A percentile compares a stretch with the other conserved stretches of the same genome.
phyloP scores from a whole-genome alignment of 2,113 vertebrate genomes.

The Capra hircus region DNA sequence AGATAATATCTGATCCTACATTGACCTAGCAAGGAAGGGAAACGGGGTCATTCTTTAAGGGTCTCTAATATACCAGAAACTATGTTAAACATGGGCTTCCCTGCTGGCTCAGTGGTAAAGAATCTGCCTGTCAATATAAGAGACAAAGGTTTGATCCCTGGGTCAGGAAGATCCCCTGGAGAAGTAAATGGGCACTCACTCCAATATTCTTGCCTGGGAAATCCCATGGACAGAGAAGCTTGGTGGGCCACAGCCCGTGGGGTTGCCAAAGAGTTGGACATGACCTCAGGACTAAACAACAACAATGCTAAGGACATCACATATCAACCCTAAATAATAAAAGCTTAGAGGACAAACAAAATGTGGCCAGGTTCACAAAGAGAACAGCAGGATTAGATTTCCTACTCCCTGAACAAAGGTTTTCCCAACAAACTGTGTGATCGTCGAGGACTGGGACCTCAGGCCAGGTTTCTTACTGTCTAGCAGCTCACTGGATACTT shows the following conservation, averaged over 20 bases:
- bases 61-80: not conserved
- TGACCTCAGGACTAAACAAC: not conserved
- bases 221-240: not conserved
- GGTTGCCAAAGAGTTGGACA: not conserved
- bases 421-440: not conserved
- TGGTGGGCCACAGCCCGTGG: not conserved
- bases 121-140: not conserved
- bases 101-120: not conserved
- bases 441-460: rapidly evolving
- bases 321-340: not conserved
- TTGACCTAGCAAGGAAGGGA: not conserved
- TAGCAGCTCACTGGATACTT: not conserved
- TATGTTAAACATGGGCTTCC: not conserved
- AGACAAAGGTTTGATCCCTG: not conserved
- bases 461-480: not conserved
- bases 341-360: not conserved
- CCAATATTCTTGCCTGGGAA: not conserved
- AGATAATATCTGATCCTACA: not conserved
- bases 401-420: not conserved
- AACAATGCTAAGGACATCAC: not conserved
- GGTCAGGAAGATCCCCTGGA: not conserved
- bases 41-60: not conserved
- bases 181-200: not conserved
- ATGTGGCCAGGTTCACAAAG: not conserved
- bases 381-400: not conserved